Base-by-base conservation (phyloP, 2,113 vertebrate species). In the Thamnaconus septentrionalis region DNA sequence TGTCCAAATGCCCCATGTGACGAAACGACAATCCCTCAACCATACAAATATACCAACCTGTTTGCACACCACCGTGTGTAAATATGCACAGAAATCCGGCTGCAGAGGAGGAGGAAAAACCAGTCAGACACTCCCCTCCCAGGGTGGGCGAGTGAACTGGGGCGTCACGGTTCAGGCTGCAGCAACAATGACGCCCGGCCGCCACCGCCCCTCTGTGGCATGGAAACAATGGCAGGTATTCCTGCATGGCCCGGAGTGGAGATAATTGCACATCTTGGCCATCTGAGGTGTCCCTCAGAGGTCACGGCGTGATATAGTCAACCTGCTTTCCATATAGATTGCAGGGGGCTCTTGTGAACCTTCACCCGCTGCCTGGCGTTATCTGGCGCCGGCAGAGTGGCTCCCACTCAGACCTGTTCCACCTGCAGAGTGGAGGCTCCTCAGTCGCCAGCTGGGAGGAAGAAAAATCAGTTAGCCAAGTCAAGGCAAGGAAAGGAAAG, bases 291-390 rank as follows among this genome's bases (percentile, higher is more conserved):
- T 3, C 31, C 4, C 61, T 4, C 59, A 56, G 61, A n/a, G 67
- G 73, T 64, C 69, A 63, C 1, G 18, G 59, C 18, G 12, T 62
- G 60, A 48, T 66, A 51, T 0, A 40, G 69, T 74, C 71, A 71
- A 41, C 67, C 12, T 53, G 40, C 64, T 5, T 7, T 6, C 5
- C 5, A 45, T 5, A 7, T 45, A 73, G 63, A 85, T 65, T 75
- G 65, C 63, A 68, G 46, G 53, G 18, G 48, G n/a, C n/a, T 41
- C 40, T 54, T 56, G 41, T 56, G 46, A 73, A 56, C 62, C 50
- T 10, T 71, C 49, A 56, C 48, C 49, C 31, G 44, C 44, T 45
- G 45, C 62, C 48, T 48, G 46, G 47, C 5, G 51, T 56, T 41
- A 18, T 58, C 41, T 46, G 45, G 31, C 3, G 18, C 6, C 56